These are phyloP conservation scores for Ophion ventricosus DNA, from an alignment of 2,888 invertebrate genomes.

Conservation along the genomic window DNA sequence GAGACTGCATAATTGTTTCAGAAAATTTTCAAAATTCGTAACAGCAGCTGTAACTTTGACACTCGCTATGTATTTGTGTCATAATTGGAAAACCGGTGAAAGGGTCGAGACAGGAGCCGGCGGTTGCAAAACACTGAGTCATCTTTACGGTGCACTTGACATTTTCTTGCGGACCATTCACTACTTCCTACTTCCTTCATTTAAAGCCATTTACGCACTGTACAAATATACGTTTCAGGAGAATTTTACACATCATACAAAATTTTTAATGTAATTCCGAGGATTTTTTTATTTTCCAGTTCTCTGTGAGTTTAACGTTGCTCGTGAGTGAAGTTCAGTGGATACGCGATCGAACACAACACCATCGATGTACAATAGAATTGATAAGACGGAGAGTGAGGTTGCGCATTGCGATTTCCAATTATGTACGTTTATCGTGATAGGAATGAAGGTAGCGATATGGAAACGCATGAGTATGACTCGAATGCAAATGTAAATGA, in stretches of 20 bases:
- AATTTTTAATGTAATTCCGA: conserved; percentile 7
- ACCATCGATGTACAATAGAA: background rate
- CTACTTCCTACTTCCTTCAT: background rate
- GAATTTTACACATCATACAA: conserved; percentile 2
- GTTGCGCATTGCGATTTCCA: conserved; percentile 12
- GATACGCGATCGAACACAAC: conserved; percentile 5
- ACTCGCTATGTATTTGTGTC: conserved; percentile 8
- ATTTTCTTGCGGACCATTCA: conserved; percentile 31
- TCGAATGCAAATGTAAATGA: conserved; percentile 18
- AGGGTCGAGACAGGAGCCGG: background rate
- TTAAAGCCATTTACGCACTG: conserved; percentile 23
- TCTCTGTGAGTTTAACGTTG: conserved; percentile 43
- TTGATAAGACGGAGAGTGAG: background rate
- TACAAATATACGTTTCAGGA: background rate
- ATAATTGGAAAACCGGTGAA: background rate
- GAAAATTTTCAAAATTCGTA: too few species aligned
- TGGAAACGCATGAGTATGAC: conserved; percentile 14
- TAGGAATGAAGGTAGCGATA: background rate
- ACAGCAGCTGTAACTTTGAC: too few species aligned
- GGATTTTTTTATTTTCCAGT: conserved; percentile 9
- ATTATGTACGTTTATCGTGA: background rate
- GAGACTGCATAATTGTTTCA: too few species aligned
- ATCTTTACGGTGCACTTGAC: background rate
- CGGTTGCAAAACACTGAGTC: conserved; percentile 4
- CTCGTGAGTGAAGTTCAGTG: conserved; percentile 28